These are phyloP conservation scores for Dryomyza anilis DNA, from an alignment of 2,888 invertebrate species.

Conservation along the genomic window DNA sequence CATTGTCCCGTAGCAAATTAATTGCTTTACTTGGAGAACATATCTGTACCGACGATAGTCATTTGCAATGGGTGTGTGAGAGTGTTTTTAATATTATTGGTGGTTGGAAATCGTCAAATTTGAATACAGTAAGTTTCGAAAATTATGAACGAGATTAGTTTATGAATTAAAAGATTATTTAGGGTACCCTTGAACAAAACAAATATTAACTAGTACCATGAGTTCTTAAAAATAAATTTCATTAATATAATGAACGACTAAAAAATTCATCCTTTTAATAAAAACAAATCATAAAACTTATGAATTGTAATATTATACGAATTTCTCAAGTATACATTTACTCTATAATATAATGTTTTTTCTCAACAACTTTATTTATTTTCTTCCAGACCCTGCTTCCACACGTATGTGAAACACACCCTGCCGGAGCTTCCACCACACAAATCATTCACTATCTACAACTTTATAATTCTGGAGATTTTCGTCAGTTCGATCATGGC, in stretches of 20 bases:
- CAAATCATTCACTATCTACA: constrained; percentile 77
- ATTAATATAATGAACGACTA: neutral
- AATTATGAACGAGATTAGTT: neutral
- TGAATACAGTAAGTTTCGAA: neutral
- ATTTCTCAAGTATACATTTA: too few relatives aligned
- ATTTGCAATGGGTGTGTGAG: neutral
- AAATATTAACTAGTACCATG: neutral
- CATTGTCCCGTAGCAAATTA: neutral
- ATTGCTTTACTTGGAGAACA: neutral
- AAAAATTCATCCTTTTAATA: neutral
- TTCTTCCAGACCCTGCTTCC: constrained; percentile 69
- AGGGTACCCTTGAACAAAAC: too few relatives aligned
- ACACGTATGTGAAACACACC: constrained; percentile 69
- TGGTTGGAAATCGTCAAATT: neutral
- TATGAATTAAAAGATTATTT: neutral
- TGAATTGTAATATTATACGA: too few relatives aligned
- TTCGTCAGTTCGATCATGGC: constrained; percentile 68
- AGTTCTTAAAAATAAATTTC: neutral
- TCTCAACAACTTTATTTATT: neutral
- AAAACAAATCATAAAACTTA: too few relatives aligned
- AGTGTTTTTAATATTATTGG: neutral
- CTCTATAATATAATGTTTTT: neutral
- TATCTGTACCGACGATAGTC: neutral
- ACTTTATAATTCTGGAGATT: constrained; percentile 62
- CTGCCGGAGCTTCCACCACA: constrained; percentile 72